phyloP scores from a whole-genome alignment of 2,113 vertebrate species.

The Oreotrochilus melanogaster region DNA sequence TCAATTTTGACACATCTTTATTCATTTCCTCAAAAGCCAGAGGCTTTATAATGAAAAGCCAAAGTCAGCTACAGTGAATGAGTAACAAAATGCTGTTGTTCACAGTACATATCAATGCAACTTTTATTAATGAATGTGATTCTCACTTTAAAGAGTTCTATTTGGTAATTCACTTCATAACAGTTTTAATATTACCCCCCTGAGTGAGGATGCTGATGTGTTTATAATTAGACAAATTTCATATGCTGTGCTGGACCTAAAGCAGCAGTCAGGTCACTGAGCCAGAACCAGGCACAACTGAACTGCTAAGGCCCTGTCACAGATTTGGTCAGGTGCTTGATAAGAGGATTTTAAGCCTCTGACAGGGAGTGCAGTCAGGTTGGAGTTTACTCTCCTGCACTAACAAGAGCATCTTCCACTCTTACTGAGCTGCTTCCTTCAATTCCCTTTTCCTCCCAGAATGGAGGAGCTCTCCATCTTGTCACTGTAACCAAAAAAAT shows the following conservation, averaged over 20 bases:
- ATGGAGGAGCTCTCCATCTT: neutral
- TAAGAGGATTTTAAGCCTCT: neutral
- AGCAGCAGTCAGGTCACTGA: neutral
- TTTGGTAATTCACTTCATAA: neutral
- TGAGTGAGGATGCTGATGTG: neutral
- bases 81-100: neutral
- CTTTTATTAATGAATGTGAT: neutral
- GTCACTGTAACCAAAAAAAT: neutral
- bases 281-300: neutral
- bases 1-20: neutral
- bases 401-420: neutral
- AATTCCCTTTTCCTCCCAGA: neutral
- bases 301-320: neutral
- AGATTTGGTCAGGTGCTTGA: neutral
- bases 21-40: neutral
- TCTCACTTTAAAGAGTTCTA: neutral
- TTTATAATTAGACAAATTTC: neutral
- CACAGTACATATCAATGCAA: neutral
- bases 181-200: neutral
- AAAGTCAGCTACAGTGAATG: neutral
- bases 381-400: neutral
- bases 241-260: neutral
- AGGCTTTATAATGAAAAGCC: slow-evolving; percentile 4
- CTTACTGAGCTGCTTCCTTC: neutral
- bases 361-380: neutral